These are phyloP conservation scores for Nyctereutes procyonoides DNA, from an alignment of 2,113 vertebrate species.

Conservation along the genomic window DNA sequence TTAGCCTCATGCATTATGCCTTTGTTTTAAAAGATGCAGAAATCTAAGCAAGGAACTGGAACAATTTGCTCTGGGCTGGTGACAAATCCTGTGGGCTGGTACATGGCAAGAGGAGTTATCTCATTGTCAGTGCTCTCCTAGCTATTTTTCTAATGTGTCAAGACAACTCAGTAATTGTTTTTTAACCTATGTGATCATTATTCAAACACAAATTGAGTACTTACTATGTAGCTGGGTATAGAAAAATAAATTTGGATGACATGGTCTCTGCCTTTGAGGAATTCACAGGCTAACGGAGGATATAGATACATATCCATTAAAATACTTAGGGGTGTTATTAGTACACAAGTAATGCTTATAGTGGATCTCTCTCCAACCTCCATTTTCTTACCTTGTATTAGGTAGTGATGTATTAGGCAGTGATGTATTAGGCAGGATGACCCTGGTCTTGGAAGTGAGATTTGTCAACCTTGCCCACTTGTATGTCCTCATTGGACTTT, in stretches of 20 bases:
- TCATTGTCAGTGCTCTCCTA: conserved; percentile 48
- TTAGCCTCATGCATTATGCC: conserved; percentile 76
- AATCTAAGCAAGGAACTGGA: conserved; percentile 71
- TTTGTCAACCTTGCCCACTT: background rate
- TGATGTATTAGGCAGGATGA: background rate
- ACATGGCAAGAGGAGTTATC: conserved; percentile 3
- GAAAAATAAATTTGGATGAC: background rate
- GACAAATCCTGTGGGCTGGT: conserved; percentile 68
- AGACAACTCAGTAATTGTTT: background rate
- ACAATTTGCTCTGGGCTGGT: conserved; percentile 67
- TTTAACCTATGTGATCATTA: background rate
- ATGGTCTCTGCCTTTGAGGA: background rate
- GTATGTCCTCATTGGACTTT: background rate
- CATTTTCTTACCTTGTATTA: background rate
- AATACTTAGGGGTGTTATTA: background rate
- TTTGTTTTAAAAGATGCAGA: conserved; percentile 78
- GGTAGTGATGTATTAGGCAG: background rate
- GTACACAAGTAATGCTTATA: too few relatives aligned
- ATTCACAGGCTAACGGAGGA: background rate
- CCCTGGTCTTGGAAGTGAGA: background rate
- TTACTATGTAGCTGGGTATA: background rate
- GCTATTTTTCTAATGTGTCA: conserved; percentile 46
- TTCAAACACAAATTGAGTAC: background rate
- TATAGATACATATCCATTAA: background rate
- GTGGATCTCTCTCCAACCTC: background rate